Percentiles rank a stretch among this genome's conserved stretches.
phyloP scores from a whole-genome alignment of 2,888 invertebrate species.

The Drosophila anomalata region DNA sequence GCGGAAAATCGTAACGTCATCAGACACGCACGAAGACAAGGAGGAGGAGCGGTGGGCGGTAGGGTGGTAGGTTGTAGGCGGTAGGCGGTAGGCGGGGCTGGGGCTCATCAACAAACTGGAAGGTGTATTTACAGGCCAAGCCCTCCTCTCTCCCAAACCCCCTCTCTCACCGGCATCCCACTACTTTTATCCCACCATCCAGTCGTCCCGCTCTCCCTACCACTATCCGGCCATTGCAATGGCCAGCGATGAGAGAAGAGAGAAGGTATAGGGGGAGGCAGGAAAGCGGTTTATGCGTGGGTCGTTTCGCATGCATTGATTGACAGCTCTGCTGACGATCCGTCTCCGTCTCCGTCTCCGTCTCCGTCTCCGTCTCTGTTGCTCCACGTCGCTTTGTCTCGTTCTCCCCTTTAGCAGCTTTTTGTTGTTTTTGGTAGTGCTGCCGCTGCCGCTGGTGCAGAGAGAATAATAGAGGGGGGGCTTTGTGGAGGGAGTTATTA shows the following conservation, averaged over 20 bases:
- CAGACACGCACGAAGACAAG: slow-evolving; percentile 16
- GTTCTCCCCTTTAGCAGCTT: background rate
- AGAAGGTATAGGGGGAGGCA: background rate
- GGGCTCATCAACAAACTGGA: slow-evolving; percentile 37
- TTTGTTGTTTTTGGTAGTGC: background rate
- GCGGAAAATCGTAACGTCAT: slow-evolving; percentile 26
- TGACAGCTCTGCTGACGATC: slow-evolving; percentile 25
- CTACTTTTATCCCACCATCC: background rate
- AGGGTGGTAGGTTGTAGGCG: no score
- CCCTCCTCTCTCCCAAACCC: background rate
- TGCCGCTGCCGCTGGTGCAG: no score
- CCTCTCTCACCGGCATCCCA: background rate
- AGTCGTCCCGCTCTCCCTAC: background rate
- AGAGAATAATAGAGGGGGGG: background rate
- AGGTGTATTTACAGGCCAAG: slow-evolving; percentile 39
- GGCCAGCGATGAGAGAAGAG: background rate
- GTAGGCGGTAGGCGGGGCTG: no score
- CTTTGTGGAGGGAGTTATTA: no score
- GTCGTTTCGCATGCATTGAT: slow-evolving; percentile 30
- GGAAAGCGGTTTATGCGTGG: slow-evolving; percentile 39
- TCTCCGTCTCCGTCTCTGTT: slow-evolving; percentile 12
- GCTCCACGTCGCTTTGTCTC: slow-evolving; percentile 12
- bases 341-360: slow-evolving; percentile 7
- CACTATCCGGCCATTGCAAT: background rate
- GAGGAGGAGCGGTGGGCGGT: background rate